Percentiles rank a stretch among this genome's conserved stretches.
These are phyloP conservation scores for Casuarius casuarius DNA, from an alignment of 2,113 vertebrate genomes.

Conservation along the genomic window DNA sequence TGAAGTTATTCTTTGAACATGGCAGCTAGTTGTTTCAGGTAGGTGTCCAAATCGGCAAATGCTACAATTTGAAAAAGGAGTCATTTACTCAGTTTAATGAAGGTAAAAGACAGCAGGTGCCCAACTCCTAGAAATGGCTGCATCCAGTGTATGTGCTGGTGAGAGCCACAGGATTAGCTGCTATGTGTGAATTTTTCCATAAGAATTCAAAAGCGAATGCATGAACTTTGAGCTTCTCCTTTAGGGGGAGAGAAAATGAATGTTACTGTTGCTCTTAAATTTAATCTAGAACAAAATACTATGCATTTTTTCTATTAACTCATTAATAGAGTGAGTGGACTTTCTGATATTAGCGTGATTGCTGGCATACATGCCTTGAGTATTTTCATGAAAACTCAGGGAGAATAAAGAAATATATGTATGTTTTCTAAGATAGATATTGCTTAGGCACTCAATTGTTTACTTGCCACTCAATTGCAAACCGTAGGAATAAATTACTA, in stretches of 20 bases:
- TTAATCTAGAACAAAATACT: too few species aligned
- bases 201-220: neutral
- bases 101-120: too few species aligned
- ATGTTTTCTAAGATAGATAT: too few species aligned
- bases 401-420: too few species aligned
- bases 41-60: too few species aligned
- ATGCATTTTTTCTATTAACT: too few species aligned
- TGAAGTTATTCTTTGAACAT: accelerated
- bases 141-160: neutral
- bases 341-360: neutral
- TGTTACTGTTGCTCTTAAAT: too few species aligned
- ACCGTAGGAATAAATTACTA: neutral
- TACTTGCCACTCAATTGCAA: neutral
- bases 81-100: neutral
- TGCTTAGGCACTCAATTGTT: neutral
- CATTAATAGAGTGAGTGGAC: neutral
- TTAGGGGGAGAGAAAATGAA: neutral
- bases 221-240: neutral
- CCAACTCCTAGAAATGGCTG: neutral
- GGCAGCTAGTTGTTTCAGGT: neutral
- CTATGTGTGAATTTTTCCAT: too few species aligned
- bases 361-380: neutral
- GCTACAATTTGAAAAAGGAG: neutral
- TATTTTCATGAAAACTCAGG: neutral
- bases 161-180: neutral